These are phyloP conservation scores for Stichopus horrens DNA, from an alignment of 53 echinoderm and acorn worm species.

Conservation along the genomic window DNA sequence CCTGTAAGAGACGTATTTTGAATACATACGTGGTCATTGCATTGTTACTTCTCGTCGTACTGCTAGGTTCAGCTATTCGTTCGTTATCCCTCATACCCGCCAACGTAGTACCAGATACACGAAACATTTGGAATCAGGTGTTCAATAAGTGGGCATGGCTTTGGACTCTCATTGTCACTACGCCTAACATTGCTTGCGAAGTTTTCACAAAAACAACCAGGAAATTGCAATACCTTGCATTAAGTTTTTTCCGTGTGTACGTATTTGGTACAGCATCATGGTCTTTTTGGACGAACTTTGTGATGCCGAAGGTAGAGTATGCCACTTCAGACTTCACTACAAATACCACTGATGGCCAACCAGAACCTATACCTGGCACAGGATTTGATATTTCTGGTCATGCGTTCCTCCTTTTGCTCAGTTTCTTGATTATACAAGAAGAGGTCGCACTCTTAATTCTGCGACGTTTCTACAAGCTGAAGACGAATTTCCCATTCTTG, in stretches of 20 bases:
- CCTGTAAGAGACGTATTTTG: background rate
- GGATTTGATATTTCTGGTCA: conserved; percentile 38
- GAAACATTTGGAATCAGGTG: conserved; percentile 22
- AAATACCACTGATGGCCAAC: background rate
- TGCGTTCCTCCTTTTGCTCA: conserved; percentile 6
- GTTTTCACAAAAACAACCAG: background rate
- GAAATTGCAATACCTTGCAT: background rate
- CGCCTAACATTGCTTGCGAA: conserved; percentile 1
- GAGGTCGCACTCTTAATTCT: background rate
- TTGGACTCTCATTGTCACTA: conserved; percentile 16
- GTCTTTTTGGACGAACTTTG: conserved; percentile 28
- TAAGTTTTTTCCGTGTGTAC: conserved; percentile 6
- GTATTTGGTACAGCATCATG: conserved; percentile 12
- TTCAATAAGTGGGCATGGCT: conserved; percentile 42
- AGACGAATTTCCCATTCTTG: background rate
- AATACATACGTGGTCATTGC: conserved; percentile 23
- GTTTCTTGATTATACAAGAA: conserved; percentile 26
- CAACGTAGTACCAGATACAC: conserved; percentile 23
- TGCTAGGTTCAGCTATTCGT: conserved; percentile 4
- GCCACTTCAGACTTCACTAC: conserved; percentile 23
- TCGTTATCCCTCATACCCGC: conserved; percentile 7
- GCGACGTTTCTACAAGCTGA: conserved; percentile 1
- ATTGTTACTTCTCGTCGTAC: conserved; percentile 8
- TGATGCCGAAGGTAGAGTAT: conserved; percentile 28
- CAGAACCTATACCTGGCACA: background rate